Base-by-base conservation (phyloP, 1,140 invertebrate genomes). In the Paralvinella palmiformis region DNA sequence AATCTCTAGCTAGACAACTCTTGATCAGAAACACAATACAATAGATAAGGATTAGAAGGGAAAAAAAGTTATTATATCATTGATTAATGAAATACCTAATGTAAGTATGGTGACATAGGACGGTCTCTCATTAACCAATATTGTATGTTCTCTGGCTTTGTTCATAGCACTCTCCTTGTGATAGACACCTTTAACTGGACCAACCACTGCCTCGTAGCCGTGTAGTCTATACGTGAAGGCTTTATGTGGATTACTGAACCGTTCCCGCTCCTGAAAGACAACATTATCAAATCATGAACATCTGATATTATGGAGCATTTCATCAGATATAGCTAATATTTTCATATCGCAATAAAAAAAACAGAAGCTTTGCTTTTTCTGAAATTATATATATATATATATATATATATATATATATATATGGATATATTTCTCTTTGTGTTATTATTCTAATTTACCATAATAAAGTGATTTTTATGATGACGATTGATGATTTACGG, bases 31-130 rank as follows among this genome's bases (percentile, higher is more conserved):
- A n/a, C n/a, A n/a, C n/a, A n/a, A n/a, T n/a, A n/a, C n/a, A n/a
- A n/a, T n/a, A n/a, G n/a, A n/a, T n/a, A n/a, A n/a, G n/a, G 10
- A 53, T 10, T 24, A 24, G 10, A 10, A 15, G 10, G 13, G 13
- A 24, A 24, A 53, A 53, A 15, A 24, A 10, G 10, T 24, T 53
- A 15, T 15, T 15, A 13, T 24, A 24, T 15, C 10, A 44, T 44
- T 44, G 10, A 13, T n/a, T 56, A 31, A 3, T 7, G 20, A 29
- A 29, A 56, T 74, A 85, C 84, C 84, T 37, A 96, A 81, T 15
- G 92, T 90, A 6, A 94, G 79, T 73, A 96, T 93, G 5, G 92
- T 93, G 13, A 95, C 92, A 79, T 89, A 94, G 62, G 93, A 90
- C 29, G 94, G 94, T 45, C 94, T 82, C 74, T 91, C 88, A 3